These are phyloP conservation scores for Calypte anna DNA, from an alignment of 2,113 vertebrate genomes.

Conservation along the genomic window DNA sequence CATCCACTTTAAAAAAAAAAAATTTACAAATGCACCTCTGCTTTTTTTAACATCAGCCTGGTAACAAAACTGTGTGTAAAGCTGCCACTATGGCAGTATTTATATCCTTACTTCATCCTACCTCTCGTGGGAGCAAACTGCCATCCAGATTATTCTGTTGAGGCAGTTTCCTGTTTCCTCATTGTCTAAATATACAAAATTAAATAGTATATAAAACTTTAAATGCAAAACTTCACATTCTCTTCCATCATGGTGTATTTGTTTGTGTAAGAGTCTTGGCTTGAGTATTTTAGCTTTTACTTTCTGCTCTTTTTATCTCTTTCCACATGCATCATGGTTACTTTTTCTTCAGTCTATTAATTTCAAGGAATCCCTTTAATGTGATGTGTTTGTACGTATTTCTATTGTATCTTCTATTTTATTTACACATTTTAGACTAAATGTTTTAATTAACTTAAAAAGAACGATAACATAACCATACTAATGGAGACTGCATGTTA, in stretches of 20 bases:
- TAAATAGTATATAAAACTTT: neutral
- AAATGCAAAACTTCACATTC: neutral
- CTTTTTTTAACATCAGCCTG: neutral
- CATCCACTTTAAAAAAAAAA: neutral
- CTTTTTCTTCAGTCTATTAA: neutral
- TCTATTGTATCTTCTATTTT: slow-evolving; percentile 44
- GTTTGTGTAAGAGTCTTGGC: slow-evolving; percentile 28
- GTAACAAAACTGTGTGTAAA: neutral
- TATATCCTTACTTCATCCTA: neutral
- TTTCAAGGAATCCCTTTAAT: slow-evolving; percentile 29
- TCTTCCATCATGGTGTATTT: neutral
- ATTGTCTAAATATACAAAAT: neutral
- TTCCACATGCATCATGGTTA: neutral
- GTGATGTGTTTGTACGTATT: slow-evolving; percentile 37
- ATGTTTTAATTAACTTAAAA: slow-evolving; percentile 25
- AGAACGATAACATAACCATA: neutral
- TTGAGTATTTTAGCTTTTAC: neutral
- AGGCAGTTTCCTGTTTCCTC: neutral
- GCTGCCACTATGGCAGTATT: neutral
- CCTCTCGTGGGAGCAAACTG: neutral
- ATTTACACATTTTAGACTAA: slow-evolving; percentile 24
- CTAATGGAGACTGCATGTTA: neutral
- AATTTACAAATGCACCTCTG: neutral
- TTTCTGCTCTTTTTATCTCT: slow-evolving; percentile 31
- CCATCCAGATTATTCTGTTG: neutral